Base-by-base conservation (phyloP, 2,797 vertebrate genomes). In the Limnodromus scolopaceus region DNA sequence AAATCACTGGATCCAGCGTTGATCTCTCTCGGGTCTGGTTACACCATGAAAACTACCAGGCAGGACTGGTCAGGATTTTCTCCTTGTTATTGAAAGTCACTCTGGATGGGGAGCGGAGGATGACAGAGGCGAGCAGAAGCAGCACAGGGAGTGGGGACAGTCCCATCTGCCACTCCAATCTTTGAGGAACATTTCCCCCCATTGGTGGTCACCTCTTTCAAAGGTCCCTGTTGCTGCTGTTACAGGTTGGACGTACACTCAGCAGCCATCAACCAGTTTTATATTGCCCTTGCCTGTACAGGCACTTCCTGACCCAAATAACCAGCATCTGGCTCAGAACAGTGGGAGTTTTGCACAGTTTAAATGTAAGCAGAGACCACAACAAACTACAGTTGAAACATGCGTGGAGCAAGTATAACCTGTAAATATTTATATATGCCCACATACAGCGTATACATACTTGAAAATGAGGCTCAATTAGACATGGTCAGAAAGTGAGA, bases 61-160 rank as follows among this genome's bases (percentile, higher is more conserved):
- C 32, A 6, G n/a, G 30, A 49, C 54, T 30, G 36, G 39, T 39
- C 30, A 60, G 65, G 36, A 30, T 69, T 41, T 57, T 58, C 54
- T 69, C 30, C 24, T 41, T 2, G 15, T 17, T 49, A 34, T 2
- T 23, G 65, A 55, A 55, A 55, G 63, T 25, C 41, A 27, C 13
- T 46, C 16, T 4, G 3, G 51, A 7, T 6, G 38, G 2, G 2
- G 63, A 38, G n/a, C 1, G 2, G 49, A 23, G 2, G 3, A n/a
- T 32, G 39, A 32, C 20, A 24, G 61, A 32, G n/a, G 49, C 2
- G 3, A 45, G 61, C 41, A 30, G 39, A 54, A 43, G 77, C 45
- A n/a, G n/a, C 8, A 13, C 16, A 5, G 2, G 20, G 61, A 30
- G 16, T 4, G 24, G 24, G 30, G 23, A 51, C 13, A 5, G 58